A percentile compares a stretch with the other conserved stretches of the same genome.
Evolutionary conservation across 2,888 invertebrate genomes (phyloP).

Genomic region (Meloe dianella): DNA sequence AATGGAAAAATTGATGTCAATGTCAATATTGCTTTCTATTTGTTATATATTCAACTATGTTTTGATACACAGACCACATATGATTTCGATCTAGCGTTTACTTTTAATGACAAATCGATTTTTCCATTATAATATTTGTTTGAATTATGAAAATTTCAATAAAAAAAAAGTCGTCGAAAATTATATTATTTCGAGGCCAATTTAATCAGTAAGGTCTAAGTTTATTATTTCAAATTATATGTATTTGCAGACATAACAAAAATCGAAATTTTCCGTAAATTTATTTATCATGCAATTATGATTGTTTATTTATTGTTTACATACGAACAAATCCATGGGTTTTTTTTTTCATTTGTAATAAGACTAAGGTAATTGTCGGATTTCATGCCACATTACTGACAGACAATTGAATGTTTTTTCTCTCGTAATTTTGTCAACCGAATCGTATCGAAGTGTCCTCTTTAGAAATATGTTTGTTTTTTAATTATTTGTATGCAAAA

Average conservation of each 20-base stretch:
- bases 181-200: too few relatives aligned
- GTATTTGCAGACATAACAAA: neutral
- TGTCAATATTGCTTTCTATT: neutral
- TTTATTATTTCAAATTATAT: neutral
- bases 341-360: neutral
- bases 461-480: neutral
- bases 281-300: neutral
- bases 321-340: neutral
- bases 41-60: neutral
- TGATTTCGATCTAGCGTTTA: neutral
- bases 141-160: too few relatives aligned
- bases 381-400: neutral
- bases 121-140: neutral
- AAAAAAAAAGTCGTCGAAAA: too few relatives aligned
- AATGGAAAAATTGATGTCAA: slow-evolving; percentile 6
- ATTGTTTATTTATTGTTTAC: neutral
- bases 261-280: neutral
- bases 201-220: neutral
- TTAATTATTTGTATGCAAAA: neutral
- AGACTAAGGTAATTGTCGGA: neutral
- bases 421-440: neutral
- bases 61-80: neutral
- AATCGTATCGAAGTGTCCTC: neutral
- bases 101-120: neutral
- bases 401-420: neutral